A percentile compares a stretch with the other conserved stretches of the same genome.
These are phyloP conservation scores for Liodrosophila aerea DNA, from an alignment of 2,888 invertebrate genomes.

Conservation along the genomic window DNA sequence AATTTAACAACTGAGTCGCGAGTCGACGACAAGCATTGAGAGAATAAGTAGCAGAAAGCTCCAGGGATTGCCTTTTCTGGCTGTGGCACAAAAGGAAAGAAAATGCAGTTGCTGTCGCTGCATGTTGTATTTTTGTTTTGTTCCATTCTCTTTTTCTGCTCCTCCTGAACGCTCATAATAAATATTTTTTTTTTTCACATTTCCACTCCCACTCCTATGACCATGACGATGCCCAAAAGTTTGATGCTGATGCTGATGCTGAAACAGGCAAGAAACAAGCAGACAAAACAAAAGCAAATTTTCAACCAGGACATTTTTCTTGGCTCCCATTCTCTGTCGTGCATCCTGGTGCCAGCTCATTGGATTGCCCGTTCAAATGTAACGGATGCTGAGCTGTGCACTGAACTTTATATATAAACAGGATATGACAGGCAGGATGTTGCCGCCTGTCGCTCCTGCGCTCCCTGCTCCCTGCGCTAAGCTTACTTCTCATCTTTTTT, in stretches of 20 bases:
- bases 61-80: conserved; percentile 21
- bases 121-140: conserved; percentile 55
- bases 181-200: conserved; percentile 36
- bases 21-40: conserved; percentile 41
- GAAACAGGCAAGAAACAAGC: too few species aligned
- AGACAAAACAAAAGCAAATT: conserved; percentile 21
- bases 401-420: conserved; percentile 71
- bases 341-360: conserved; percentile 36
- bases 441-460: conserved; percentile 1
- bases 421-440: conserved; percentile 73
- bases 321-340: neutral
- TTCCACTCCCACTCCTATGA: conserved; percentile 5
- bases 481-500: conserved; percentile 30
- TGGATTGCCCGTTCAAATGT: conserved; percentile 58
- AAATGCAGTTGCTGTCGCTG: conserved; percentile 63
- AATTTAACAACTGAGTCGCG: conserved; percentile 78
- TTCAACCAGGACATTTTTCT: conserved; percentile 23
- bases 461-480: conserved; percentile 22
- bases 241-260: neutral
- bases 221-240: neutral
- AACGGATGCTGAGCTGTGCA: conserved; percentile 64
- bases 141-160: too few species aligned
- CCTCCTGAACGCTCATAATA: conserved; percentile 71
- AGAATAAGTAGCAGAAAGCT: conserved; percentile 7
- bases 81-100: conserved; percentile 55